Percentiles rank a stretch among this genome's conserved stretches.
phyloP scores from a whole-genome alignment of 2,113 vertebrate genomes.

The Osmerus eperlanus region DNA sequence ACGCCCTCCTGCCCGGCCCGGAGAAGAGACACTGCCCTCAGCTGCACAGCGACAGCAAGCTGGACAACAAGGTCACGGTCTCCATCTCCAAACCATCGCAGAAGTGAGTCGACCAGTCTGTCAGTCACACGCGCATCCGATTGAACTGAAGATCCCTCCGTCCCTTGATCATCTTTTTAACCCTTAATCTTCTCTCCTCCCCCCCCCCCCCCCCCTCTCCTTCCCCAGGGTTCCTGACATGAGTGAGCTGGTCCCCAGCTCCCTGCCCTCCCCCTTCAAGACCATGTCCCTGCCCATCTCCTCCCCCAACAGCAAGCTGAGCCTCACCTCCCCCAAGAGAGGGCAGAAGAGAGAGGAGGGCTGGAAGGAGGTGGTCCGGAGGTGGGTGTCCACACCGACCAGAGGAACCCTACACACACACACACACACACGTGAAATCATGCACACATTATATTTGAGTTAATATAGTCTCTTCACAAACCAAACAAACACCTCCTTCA shows the following conservation, averaged over 20 bases:
- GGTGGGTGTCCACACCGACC: constrained; percentile 65
- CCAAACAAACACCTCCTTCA: not conserved
- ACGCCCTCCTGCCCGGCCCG: constrained; percentile 64
- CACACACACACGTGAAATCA: too few relatives aligned
- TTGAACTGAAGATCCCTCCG: not conserved
- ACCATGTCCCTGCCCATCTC: constrained; percentile 85
- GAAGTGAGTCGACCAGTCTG: constrained; percentile 59
- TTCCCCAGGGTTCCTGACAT: constrained; percentile 79
- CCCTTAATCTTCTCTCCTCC: not conserved
- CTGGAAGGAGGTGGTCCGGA: constrained; percentile 98
- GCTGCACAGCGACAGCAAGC: constrained; percentile 76
- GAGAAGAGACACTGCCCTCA: constrained; percentile 80
- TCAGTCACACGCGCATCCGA: not conserved
- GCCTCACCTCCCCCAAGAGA: constrained; percentile 94
- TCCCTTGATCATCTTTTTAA: not conserved
- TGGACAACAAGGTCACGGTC: constrained; percentile 81
- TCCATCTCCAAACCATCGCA: constrained; percentile 84
- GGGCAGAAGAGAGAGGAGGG: constrained; percentile 98
- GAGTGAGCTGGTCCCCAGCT: constrained; percentile 77
- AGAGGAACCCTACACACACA: too few relatives aligned
- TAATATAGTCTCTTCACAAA: not conserved
- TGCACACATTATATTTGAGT: too few relatives aligned
- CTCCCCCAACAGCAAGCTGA: constrained; percentile 91
- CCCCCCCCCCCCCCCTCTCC: not conserved
- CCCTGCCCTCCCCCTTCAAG: constrained; percentile 83